phyloP scores from a whole-genome alignment of 2,113 vertebrate species.

The Zosterops borbonicus region DNA sequence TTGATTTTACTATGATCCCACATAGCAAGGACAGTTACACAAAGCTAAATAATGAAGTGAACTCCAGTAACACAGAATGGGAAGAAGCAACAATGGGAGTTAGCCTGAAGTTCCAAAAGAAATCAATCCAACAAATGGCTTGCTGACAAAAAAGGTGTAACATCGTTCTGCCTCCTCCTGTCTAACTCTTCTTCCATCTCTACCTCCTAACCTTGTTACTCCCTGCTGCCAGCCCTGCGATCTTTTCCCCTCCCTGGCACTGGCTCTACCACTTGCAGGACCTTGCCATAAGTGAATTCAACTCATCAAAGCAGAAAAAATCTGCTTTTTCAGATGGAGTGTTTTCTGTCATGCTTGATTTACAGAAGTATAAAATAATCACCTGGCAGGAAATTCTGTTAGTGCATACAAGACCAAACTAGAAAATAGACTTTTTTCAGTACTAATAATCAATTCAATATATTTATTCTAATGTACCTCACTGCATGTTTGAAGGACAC shows the following conservation, averaged over 20 bases:
- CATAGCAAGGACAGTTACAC: neutral
- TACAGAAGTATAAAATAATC: neutral
- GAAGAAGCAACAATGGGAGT: neutral
- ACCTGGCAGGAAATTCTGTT: neutral
- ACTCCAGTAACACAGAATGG: neutral
- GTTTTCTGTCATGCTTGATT: neutral
- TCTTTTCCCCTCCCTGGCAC: neutral
- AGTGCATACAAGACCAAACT: neutral
- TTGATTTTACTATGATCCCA: neutral
- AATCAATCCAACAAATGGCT: neutral
- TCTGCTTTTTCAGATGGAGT: neutral
- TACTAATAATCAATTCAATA: neutral
- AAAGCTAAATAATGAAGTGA: neutral
- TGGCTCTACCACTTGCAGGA: neutral
- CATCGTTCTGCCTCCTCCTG: neutral
- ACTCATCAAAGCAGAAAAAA: neutral
- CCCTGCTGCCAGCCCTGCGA: fast-evolving
- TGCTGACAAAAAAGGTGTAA: neutral
- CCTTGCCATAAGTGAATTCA: neutral
- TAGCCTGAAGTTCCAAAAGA: neutral
- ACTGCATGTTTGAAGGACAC: neutral
- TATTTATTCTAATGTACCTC: neutral
- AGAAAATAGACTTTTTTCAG: neutral
- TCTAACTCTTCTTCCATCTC: neutral
- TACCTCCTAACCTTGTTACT: neutral